Evolutionary conservation across 2,888 invertebrate species (phyloP).

Genomic region (Melieria crassipennis): DNA sequence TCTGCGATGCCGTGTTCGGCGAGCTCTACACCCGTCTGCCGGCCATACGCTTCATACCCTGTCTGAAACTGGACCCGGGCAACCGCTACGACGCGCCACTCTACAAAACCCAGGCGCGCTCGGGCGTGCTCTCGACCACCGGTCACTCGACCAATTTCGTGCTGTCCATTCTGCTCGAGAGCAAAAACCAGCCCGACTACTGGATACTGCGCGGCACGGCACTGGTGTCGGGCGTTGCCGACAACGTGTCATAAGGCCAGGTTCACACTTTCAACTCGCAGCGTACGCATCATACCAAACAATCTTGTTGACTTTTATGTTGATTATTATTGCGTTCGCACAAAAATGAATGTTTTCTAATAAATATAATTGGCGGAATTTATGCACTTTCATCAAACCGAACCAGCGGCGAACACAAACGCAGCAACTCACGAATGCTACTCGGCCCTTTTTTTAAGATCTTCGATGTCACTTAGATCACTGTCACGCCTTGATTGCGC

Average conservation of each 20-base stretch:
- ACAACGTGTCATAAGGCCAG: slow-evolving; percentile 64
- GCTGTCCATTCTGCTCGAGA: slow-evolving; percentile 78
- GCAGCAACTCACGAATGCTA: no score
- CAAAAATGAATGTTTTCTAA: no score
- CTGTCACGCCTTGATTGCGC: no score
- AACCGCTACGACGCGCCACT: slow-evolving; percentile 72
- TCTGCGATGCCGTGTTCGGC: slow-evolving; percentile 79
- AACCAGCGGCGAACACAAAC: no score
- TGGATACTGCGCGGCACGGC: slow-evolving; percentile 93
- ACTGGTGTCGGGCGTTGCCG: slow-evolving; percentile 82
- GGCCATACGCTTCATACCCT: slow-evolving; percentile 60
- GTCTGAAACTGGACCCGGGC: slow-evolving; percentile 48
- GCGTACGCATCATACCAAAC: no score
- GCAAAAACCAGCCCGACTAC: slow-evolving; percentile 73
- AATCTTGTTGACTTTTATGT: no score
- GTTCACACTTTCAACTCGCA: no score
- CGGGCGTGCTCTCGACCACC: slow-evolving; percentile 88
- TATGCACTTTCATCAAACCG: no score
- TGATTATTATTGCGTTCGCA: no score
- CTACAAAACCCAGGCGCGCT: slow-evolving; percentile 88
- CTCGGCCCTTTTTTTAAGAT: no score
- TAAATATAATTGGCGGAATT: no score
- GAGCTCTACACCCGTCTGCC: slow-evolving; percentile 60
- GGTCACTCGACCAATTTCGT: slow-evolving; percentile 95
- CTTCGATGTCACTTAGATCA: no score